These are phyloP conservation scores for Megaleporinus macrocephalus DNA, from an alignment of 2,113 vertebrate genomes.

Conservation along the genomic window DNA sequence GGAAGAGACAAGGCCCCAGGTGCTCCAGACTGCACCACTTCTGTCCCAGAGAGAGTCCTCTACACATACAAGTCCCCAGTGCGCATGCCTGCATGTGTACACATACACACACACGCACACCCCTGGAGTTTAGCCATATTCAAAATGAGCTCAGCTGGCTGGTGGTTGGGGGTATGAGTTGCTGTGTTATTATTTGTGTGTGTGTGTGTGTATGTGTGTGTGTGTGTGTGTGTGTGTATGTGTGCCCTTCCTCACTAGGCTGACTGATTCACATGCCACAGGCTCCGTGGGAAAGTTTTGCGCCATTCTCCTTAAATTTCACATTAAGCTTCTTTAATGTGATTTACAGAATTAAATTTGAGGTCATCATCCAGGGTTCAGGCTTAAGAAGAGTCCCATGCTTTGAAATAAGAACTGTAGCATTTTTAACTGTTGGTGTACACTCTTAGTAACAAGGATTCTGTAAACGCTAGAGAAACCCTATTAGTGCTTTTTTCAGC, in stretches of 20 bases:
- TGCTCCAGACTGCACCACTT: slow-evolving; percentile 43
- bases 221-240: slow-evolving; percentile 1
- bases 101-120: slow-evolving; percentile 30
- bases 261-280: neutral
- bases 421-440: neutral
- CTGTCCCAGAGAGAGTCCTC: slow-evolving; percentile 38
- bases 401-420: neutral
- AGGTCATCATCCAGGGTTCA: slow-evolving; percentile 14
- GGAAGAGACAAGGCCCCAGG: slow-evolving; percentile 42
- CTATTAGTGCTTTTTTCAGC: too few species aligned
- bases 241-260: neutral
- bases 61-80: neutral
- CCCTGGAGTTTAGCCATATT: slow-evolving; percentile 42
- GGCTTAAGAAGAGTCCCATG: neutral
- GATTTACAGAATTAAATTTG: slow-evolving; percentile 28
- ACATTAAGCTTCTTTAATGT: slow-evolving; percentile 23
- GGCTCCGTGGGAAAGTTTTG: slow-evolving; percentile 1
- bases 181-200: neutral
- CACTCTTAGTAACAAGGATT: too few species aligned
- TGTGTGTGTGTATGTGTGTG: slow-evolving; percentile 16
- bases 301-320: neutral
- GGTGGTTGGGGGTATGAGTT: slow-evolving; percentile 9
- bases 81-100: neutral
- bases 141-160: slow-evolving; percentile 45
- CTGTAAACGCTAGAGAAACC: too few species aligned